Conservation (phyloP, 1,140 invertebrate genomes). For the Drosophila micromelanica region DNA sequence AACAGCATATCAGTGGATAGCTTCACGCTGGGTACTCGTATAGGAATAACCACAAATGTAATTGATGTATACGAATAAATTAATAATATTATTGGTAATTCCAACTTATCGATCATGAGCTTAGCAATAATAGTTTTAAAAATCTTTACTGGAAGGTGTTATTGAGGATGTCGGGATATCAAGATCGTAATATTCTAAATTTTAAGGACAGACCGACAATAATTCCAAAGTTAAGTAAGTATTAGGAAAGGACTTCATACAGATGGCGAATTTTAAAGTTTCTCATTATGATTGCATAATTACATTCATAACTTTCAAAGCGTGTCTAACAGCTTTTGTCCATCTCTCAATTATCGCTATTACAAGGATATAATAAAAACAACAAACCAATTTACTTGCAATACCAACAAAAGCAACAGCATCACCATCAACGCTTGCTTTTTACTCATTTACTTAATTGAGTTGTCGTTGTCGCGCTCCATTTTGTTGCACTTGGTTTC, state of each 20-base stretch:
- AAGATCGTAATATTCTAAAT: no score
- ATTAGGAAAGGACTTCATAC: no score
- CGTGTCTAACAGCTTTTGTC: neutral
- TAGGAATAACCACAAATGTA: neutral
- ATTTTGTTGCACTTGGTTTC: constrained; percentile 51
- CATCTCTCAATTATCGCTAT: constrained; percentile 5
- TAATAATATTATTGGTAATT: no score
- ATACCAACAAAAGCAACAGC: constrained; percentile 22
- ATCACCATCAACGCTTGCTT: constrained; percentile 49
- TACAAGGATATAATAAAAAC: constrained; percentile 6
- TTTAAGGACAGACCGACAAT: no score
- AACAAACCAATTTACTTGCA: constrained; percentile 12
- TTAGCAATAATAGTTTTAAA: no score
- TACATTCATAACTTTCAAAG: neutral
- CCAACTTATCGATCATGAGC: no score
- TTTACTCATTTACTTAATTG: constrained; percentile 75
- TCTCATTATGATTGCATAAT: neutral
- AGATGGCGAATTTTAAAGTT: neutral
- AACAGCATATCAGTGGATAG: neutral
- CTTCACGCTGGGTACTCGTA: neutral
- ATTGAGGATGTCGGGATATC: no score
- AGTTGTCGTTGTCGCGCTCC: constrained; percentile 55
- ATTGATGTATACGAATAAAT: neutral
- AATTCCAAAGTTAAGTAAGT: no score
- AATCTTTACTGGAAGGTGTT: no score